A percentile compares a stretch with the other conserved stretches of the same genome.
Evolutionary conservation across 2,888 invertebrate species (phyloP).

Genomic region (Lathronympha strigana): DNA sequence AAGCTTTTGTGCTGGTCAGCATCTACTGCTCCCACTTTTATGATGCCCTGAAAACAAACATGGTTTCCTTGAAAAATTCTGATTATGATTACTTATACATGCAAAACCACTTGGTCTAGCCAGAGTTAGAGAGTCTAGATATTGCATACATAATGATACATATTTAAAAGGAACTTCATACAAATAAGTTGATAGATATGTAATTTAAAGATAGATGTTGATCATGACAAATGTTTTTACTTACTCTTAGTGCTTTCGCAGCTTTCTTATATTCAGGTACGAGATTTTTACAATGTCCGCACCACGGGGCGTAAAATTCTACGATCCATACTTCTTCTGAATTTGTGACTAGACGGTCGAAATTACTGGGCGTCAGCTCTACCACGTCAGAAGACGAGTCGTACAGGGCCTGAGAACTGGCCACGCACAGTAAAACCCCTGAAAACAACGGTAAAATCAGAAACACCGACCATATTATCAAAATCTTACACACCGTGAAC

Average conservation of each 20-base stretch:
- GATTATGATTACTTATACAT: not conserved
- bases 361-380: constrained; percentile 94
- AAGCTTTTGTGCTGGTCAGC: constrained; percentile 94
- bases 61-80: no score
- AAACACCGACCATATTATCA: constrained; percentile 53
- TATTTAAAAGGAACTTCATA: not conserved
- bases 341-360: constrained; percentile 91
- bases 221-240: constrained; percentile 21
- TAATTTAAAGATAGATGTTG: no score
- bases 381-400: constrained; percentile 90
- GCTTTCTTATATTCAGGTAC: constrained; percentile 97
- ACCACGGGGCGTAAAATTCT: constrained; percentile 99
- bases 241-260: constrained; percentile 95
- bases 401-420: constrained; percentile 82
- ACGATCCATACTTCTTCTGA: constrained; percentile 97
- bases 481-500: constrained; percentile 45
- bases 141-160: not conserved
- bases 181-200: not conserved
- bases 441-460: constrained; percentile 51
- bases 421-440: constrained; percentile 71
- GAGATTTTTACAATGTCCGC: constrained; percentile 94
- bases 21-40: constrained; percentile 97
- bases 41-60: constrained; percentile 88
- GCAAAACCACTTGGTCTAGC: not conserved
- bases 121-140: no score